Evolutionary conservation across 2,113 vertebrate species (phyloP).

Genomic region (Pagrus major): DNA sequence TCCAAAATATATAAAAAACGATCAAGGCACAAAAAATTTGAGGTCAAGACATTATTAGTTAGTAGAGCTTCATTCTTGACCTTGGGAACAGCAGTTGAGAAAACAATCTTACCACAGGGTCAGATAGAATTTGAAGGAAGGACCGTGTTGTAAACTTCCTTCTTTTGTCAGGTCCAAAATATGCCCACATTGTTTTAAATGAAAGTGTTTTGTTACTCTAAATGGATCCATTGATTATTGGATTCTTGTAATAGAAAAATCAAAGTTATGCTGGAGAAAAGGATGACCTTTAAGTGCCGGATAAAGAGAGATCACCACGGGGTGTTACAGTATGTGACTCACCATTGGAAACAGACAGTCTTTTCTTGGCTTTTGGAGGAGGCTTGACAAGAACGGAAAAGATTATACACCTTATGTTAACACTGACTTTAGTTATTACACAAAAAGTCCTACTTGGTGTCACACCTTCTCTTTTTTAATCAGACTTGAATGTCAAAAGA

Average conservation of each 20-base stretch:
- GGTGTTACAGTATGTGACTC: conserved; percentile 35
- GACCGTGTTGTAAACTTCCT: not conserved
- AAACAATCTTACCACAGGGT: not conserved
- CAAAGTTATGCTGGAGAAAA: not conserved
- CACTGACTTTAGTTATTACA: not conserved
- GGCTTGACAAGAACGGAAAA: not conserved
- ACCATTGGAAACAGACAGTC: conserved; percentile 11
- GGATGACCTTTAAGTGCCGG: conserved; percentile 47
- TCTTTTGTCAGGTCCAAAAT: not conserved
- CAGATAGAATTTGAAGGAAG: no score
- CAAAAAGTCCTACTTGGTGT: not conserved
- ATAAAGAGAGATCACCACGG: conserved; percentile 26
- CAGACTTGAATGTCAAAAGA: not conserved
- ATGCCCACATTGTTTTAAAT: not conserved
- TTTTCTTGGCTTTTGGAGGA: not conserved
- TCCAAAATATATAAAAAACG: not conserved
- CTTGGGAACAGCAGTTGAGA: no score
- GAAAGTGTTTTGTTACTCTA: not conserved
- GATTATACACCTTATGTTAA: not conserved
- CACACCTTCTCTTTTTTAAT: not conserved
- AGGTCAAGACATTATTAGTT: not conserved
- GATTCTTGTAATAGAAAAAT: conserved; percentile 3
- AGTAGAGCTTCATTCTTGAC: not conserved
- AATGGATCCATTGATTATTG: conserved; percentile 7
- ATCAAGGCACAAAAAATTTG: not conserved